Conservation (phyloP, 2,113 vertebrate genomes). For the Carassius auratus region DNA sequence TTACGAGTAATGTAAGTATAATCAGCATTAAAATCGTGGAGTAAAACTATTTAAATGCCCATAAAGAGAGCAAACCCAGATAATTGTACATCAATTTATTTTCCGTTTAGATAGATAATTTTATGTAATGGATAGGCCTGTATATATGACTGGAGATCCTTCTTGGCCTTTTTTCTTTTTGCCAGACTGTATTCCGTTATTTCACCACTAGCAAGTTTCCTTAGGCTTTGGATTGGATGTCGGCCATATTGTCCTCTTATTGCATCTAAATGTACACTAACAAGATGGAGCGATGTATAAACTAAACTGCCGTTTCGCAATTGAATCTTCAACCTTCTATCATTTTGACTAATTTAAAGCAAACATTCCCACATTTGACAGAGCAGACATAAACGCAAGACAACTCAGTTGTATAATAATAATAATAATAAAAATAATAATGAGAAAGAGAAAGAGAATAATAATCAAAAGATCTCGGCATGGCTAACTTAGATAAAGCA, state of each 20-base stretch:
- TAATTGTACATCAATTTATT: neutral
- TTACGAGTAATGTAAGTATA: neutral
- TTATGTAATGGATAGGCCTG: neutral
- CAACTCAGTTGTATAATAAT: neutral
- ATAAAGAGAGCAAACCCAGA: neutral
- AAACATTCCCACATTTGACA: neutral
- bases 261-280: constrained; percentile 22
- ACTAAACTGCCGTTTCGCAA: neutral
- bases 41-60: neutral
- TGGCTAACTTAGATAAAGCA: neutral
- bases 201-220: neutral
- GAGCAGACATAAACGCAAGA: neutral
- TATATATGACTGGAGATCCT: neutral
- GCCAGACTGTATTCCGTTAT: constrained; percentile 31
- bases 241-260: constrained; percentile 42
- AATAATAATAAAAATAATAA: too few relatives aligned
- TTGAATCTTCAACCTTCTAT: neutral
- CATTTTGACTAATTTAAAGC: neutral
- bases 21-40: neutral
- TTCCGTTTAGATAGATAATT: neutral
- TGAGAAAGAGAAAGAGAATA: too few relatives aligned
- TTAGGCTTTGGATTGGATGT: constrained; percentile 22
- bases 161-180: constrained; percentile 4
- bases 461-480: neutral
- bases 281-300: constrained; percentile 2